phyloP scores from a whole-genome alignment of 2,797 vertebrate genomes.

The Brotula barbata region DNA sequence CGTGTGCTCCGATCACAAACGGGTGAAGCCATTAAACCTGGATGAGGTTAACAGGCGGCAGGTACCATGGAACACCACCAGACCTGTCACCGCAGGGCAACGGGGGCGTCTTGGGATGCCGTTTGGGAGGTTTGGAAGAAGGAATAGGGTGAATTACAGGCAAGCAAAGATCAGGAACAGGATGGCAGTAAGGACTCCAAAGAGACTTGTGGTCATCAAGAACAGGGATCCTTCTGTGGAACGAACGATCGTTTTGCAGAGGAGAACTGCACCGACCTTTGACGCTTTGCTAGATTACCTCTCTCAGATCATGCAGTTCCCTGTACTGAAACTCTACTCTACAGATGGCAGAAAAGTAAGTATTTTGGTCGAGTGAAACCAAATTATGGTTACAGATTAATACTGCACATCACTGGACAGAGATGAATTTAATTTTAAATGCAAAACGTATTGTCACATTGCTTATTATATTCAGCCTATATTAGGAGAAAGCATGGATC shows the following conservation, averaged over 20 bases:
- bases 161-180: constrained; percentile 58
- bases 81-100: constrained; percentile 50
- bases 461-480: too few species aligned
- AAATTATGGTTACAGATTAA: not conserved
- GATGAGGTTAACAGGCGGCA: constrained; percentile 81
- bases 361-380: constrained; percentile 24
- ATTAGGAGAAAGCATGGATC: not conserved
- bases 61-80: constrained; percentile 88
- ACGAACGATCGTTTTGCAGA: constrained; percentile 81
- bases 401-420: not conserved
- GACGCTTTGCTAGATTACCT: constrained; percentile 88
- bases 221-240: constrained; percentile 84
- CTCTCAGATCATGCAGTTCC: constrained; percentile 86
- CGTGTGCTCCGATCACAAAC: constrained; percentile 90
- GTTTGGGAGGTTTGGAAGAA: constrained; percentile 41
- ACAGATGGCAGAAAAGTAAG: constrained; percentile 91
- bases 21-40: constrained; percentile 90
- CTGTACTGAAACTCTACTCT: constrained; percentile 88
- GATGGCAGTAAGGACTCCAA: constrained; percentile 75
- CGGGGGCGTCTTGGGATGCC: constrained; percentile 48
- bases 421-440: not conserved
- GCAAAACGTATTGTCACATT: too few species aligned
- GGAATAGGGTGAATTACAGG: constrained; percentile 54
- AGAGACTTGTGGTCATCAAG: constrained; percentile 86
- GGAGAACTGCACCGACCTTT: constrained; percentile 86